Evolutionary conservation across 2,797 vertebrate genomes (phyloP).

Genomic region (Atherinosoma microstoma): DNA sequence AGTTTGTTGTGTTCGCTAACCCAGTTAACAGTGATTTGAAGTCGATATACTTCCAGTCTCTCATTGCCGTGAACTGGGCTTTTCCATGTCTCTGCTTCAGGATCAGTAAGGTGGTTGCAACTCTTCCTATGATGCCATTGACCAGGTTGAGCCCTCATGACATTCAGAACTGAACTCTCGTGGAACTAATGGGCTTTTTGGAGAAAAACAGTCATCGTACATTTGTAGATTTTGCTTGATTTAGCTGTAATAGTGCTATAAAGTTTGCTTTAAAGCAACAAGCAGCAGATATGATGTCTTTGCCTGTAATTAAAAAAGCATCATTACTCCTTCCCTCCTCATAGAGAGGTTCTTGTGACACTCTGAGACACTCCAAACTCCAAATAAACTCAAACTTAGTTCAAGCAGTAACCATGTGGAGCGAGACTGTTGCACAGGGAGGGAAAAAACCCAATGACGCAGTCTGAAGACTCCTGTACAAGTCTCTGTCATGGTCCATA

Average conservation of each 20-base stretch:
- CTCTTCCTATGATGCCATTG: constrained; percentile 14
- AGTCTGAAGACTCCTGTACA: neutral
- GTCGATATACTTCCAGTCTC: constrained; percentile 54
- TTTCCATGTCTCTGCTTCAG: constrained; percentile 10
- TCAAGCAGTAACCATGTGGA: neutral
- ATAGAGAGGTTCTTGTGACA: neutral
- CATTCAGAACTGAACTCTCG: constrained; percentile 1
- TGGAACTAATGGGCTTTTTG: neutral
- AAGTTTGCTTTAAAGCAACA: neutral
- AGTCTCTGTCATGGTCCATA: too few species aligned
- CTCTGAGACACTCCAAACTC: neutral
- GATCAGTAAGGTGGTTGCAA: constrained; percentile 33
- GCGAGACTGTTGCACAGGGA: neutral
- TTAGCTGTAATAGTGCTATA: too few species aligned
- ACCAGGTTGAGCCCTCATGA: constrained; percentile 12
- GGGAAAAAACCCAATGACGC: neutral
- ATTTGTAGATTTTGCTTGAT: too few species aligned
- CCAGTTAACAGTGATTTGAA: constrained; percentile 62
- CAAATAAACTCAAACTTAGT: neutral
- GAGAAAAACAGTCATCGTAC: neutral
- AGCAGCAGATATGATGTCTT: neutral
- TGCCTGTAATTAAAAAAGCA: neutral
- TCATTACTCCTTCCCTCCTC: neutral
- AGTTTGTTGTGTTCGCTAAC: constrained; percentile 69
- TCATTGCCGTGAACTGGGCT: constrained; percentile 8